Conservation (phyloP, 2,797 vertebrate species). For the Rhinatrema bivittatum region DNA sequence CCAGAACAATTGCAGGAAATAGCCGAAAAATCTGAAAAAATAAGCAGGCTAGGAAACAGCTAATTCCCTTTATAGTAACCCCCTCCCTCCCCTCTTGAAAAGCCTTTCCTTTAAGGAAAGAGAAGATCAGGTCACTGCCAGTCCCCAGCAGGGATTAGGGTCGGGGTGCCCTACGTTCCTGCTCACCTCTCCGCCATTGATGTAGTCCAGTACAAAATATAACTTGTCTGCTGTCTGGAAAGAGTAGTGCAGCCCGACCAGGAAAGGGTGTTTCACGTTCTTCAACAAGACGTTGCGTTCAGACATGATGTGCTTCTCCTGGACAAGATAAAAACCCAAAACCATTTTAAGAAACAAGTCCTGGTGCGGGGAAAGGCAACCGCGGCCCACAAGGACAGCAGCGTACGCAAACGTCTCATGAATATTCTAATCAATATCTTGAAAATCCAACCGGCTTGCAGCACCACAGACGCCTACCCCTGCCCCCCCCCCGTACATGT, state of each 20-base stretch:
- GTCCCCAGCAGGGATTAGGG: too few relatives aligned
- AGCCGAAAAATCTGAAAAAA: constrained; percentile 42
- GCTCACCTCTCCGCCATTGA: constrained; percentile 94
- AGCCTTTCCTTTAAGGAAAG: constrained; percentile 36
- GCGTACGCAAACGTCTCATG: too few relatives aligned
- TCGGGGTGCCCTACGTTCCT: constrained; percentile 26
- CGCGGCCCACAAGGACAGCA: too few relatives aligned
- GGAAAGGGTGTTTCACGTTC: constrained; percentile 95
- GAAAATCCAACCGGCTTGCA: too few relatives aligned
- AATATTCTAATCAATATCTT: too few relatives aligned
- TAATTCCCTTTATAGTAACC: constrained; percentile 56
- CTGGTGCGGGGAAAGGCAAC: not conserved
- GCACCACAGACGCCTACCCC: too few relatives aligned
- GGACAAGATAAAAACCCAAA: constrained; percentile 7
- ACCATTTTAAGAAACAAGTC: not conserved
- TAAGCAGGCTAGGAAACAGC: constrained; percentile 35
- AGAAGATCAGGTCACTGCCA: constrained; percentile 16
- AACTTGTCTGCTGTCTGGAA: constrained; percentile 95
- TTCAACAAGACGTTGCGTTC: constrained; percentile 94
- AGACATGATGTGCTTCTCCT: constrained; percentile 99
- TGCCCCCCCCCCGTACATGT: too few relatives aligned
- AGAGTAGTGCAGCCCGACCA: constrained; percentile 94
- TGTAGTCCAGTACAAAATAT: constrained; percentile 96
- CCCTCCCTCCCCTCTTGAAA: constrained; percentile 40
- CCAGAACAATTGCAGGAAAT: constrained; percentile 79